Conservation (phyloP, 2,113 vertebrate genomes). For the Eclectus roratus region DNA sequence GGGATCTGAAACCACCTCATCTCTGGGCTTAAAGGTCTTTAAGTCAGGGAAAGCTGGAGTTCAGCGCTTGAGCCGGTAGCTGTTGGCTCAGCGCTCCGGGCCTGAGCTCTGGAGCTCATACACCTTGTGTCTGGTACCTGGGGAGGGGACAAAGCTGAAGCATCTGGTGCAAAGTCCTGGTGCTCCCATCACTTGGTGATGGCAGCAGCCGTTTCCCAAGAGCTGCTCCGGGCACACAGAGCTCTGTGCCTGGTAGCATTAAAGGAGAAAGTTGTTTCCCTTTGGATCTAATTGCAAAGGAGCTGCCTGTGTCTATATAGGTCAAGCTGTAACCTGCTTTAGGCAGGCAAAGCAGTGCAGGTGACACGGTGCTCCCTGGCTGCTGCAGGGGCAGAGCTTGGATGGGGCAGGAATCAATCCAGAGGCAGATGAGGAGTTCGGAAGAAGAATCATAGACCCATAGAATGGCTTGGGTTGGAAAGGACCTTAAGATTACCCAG, state of each 20-base stretch:
- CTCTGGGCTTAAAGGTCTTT: background rate
- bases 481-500: background rate
- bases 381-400: background rate
- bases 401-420: background rate
- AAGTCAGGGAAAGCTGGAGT: background rate
- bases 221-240: background rate
- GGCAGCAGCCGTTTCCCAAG: accelerated
- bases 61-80: background rate
- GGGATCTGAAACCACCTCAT: background rate
- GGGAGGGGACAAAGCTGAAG: background rate
- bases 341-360: background rate
- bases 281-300: conserved; percentile 49
- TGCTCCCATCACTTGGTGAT: accelerated
- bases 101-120: background rate
- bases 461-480: background rate
- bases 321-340: conserved; percentile 46
- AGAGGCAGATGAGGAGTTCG: background rate
- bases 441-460: background rate
- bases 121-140: background rate
- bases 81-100: background rate
- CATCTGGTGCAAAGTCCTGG: background rate
- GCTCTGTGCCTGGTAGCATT: background rate
- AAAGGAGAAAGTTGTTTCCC: conserved; percentile 51
- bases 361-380: background rate
- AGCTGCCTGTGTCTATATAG: background rate